Conservation (phyloP, 1,140 invertebrate species). For the Doryteuthis pealeii region DNA sequence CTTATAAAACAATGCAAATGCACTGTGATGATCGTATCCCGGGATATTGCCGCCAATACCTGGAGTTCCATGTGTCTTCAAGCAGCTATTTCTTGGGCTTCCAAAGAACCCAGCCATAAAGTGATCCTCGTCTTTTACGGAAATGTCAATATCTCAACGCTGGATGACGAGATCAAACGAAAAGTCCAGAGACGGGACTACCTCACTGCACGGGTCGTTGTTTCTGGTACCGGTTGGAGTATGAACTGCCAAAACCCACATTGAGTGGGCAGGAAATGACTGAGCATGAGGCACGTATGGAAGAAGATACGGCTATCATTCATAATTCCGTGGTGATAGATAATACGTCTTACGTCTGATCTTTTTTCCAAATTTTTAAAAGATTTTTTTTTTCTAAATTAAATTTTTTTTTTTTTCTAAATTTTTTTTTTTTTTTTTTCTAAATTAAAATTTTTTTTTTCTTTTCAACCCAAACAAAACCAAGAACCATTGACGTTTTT, state of each 20-base stretch:
- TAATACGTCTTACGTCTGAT: background rate
- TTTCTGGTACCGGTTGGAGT: constrained; percentile 9
- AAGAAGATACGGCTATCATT: background rate
- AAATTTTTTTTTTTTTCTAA: no score
- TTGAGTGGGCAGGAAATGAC: background rate
- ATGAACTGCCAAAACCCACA: background rate
- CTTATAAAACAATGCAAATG: constrained; percentile 1
- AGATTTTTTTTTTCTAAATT: no score
- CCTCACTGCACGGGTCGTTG: background rate
- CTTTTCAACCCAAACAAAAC: no score
- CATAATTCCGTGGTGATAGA: background rate
- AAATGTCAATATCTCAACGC: constrained; percentile 1
- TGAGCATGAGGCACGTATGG: background rate
- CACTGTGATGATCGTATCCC: background rate
- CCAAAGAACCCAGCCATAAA: background rate
- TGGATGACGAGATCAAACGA: background rate
- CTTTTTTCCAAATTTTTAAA: no score
- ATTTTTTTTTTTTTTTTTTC: no score
- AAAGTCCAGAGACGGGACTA: background rate
- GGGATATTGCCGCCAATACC: background rate
- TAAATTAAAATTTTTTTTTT: no score
- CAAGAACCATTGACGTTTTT: no score
- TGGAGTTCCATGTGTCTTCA: background rate
- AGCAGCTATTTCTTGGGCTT: background rate
- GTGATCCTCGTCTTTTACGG: background rate